phyloP scores from a whole-genome alignment of 2,888 invertebrate species.

The Aromia moschata region DNA sequence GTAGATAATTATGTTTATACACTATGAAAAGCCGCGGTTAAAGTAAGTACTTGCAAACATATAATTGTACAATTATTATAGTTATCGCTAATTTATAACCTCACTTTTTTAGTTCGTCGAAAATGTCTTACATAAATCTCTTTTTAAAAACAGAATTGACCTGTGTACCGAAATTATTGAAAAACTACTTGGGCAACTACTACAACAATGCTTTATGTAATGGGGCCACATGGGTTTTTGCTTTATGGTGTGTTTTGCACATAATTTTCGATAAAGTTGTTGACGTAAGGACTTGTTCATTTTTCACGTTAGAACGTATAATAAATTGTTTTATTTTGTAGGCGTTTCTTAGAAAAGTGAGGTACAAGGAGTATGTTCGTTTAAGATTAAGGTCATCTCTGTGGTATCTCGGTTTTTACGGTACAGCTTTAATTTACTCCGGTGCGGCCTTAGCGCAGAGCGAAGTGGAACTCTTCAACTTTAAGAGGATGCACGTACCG shows the following conservation, averaged over 20 bases:
- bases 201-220: constrained; percentile 58
- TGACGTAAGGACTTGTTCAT: constrained; percentile 47
- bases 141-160: constrained; percentile 58
- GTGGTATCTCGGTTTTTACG: constrained; percentile 57
- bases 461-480: constrained; percentile 49
- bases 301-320: no score
- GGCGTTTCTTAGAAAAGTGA: constrained; percentile 52
- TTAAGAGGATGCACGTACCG: constrained; percentile 41
- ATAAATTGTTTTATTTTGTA: no score
- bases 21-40: not conserved
- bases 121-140: constrained; percentile 43
- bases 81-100: no score
- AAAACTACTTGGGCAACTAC: constrained; percentile 53
- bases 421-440: constrained; percentile 52
- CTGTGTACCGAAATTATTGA: constrained; percentile 53
- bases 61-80: constrained; percentile 8
- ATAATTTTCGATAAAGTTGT: constrained; percentile 52
- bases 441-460: constrained; percentile 51
- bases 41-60: constrained; percentile 1
- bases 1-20: constrained; percentile 22
- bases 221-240: constrained; percentile 57
- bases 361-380: constrained; percentile 52
- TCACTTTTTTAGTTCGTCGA: constrained; percentile 22
- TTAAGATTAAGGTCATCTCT: constrained; percentile 50
- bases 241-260: constrained; percentile 55